Evolutionary conservation across 2,113 vertebrate species (phyloP).

Genomic region (Agapornis roseicollis): DNA sequence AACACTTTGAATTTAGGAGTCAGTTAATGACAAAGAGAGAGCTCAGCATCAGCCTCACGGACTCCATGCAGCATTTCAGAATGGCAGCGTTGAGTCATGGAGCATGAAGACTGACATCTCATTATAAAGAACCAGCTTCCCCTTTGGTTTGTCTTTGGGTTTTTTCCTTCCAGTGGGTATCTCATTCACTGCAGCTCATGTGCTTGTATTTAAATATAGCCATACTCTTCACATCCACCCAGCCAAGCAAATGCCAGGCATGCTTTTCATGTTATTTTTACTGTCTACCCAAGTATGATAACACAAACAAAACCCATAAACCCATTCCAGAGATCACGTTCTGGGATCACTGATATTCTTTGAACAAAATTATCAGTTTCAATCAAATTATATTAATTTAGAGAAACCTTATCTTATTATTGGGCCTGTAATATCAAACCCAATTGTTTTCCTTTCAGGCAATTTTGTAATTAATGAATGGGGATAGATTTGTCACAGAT

Average conservation of each 20-base stretch:
- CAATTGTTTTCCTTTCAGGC: neutral
- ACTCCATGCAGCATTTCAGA: neutral
- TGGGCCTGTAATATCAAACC: neutral
- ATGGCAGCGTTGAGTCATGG: neutral
- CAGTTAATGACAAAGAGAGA: neutral
- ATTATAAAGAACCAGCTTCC: neutral
- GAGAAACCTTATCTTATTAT: neutral
- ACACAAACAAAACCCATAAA: constrained; percentile 34
- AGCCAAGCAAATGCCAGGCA: constrained; percentile 50
- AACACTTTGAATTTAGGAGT: neutral
- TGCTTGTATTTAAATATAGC: constrained; percentile 59
- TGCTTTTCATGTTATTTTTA: constrained; percentile 67
- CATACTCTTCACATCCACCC: neutral
- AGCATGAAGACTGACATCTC: neutral
- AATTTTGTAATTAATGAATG: neutral
- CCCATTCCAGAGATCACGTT: neutral
- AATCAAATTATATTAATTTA: neutral
- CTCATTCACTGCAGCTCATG: constrained; percentile 12
- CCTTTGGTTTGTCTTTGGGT: neutral
- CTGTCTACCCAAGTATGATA: constrained; percentile 21
- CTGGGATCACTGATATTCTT: neutral
- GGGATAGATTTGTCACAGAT: neutral
- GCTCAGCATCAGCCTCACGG: neutral
- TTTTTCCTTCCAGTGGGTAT: neutral
- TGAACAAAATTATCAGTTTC: neutral